Conservation (phyloP, 2,113 vertebrate species). For the Capra hircus region DNA sequence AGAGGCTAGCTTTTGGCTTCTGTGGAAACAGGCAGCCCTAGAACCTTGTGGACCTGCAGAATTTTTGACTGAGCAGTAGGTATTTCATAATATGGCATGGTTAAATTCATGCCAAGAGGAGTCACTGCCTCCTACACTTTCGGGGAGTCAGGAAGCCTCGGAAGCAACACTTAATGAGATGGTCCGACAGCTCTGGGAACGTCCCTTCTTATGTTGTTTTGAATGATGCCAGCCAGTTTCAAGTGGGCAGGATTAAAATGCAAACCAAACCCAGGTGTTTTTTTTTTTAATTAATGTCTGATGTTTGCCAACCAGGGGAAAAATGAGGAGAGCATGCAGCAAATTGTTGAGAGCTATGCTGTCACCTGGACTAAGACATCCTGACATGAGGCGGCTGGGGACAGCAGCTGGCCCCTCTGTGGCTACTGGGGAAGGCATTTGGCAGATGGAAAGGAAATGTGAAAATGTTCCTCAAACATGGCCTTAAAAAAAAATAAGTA, state of each 20-base stretch:
- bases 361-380: conserved; percentile 21
- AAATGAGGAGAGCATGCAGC: neutral
- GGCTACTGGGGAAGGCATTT: neutral
- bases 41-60: neutral
- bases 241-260: conserved; percentile 51
- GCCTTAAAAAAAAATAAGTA: neutral
- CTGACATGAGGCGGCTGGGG: neutral
- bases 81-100: neutral
- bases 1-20: neutral
- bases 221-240: conserved; percentile 39
- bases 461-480: neutral
- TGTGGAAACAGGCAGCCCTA: neutral
- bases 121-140: neutral
- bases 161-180: conserved; percentile 31
- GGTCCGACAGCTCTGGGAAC: conserved; percentile 16
- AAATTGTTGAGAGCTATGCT: neutral
- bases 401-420: neutral
- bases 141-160: neutral
- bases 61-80: neutral
- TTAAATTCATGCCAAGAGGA: neutral
- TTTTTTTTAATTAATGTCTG: neutral
- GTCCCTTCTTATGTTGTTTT: conserved; percentile 8
- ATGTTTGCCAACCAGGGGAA: conserved; percentile 29
- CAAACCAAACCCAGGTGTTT: conserved; percentile 36
- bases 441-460: neutral